A percentile compares a stretch with the other conserved stretches of the same genome.
Evolutionary conservation across 2,797 vertebrate species (phyloP).

Genomic region (Geotrypetes seraphini): DNA sequence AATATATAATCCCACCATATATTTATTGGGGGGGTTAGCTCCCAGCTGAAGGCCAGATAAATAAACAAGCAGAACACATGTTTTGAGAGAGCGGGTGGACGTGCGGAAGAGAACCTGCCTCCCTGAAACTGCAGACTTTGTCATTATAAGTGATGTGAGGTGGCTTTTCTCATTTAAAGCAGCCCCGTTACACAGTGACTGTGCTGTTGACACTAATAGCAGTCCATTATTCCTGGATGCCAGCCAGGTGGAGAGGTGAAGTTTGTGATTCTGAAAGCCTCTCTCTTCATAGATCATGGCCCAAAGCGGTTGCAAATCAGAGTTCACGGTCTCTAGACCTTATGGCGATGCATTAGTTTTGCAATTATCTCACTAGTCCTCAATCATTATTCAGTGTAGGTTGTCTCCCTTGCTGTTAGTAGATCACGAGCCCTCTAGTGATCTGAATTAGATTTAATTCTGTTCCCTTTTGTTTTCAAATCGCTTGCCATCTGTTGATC

Average conservation of each 20-base stretch:
- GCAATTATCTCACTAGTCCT: slow-evolving; percentile 56
- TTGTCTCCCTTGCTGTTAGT: slow-evolving; percentile 30
- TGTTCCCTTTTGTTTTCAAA: slow-evolving; percentile 42
- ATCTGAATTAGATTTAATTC: slow-evolving; percentile 24
- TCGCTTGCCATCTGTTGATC: slow-evolving; percentile 41
- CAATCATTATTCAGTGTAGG: slow-evolving; percentile 54
- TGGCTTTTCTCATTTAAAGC: slow-evolving; percentile 30
- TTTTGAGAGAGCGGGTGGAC: too few relatives aligned
- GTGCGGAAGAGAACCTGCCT: too few relatives aligned
- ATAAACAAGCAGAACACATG: too few relatives aligned
- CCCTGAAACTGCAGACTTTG: too few relatives aligned
- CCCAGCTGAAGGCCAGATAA: too few relatives aligned
- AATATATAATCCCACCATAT: too few relatives aligned
- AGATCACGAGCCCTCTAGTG: slow-evolving; percentile 34
- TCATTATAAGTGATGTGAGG: slow-evolving; percentile 17
- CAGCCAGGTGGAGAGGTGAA: slow-evolving; percentile 51
- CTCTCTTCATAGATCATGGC: slow-evolving; percentile 31
- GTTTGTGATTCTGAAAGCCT: slow-evolving; percentile 36
- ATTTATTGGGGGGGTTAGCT: too few relatives aligned
- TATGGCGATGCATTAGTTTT: slow-evolving; percentile 41
- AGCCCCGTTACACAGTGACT: slow-evolving; percentile 20
- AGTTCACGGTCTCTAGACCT: slow-evolving; percentile 42
- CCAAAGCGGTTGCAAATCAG: slow-evolving; percentile 33
- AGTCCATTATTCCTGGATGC: slow-evolving; percentile 46
- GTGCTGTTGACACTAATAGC: slow-evolving; percentile 40